Conservation (phyloP, 2,113 vertebrate species). For the Ameiurus melas region DNA sequence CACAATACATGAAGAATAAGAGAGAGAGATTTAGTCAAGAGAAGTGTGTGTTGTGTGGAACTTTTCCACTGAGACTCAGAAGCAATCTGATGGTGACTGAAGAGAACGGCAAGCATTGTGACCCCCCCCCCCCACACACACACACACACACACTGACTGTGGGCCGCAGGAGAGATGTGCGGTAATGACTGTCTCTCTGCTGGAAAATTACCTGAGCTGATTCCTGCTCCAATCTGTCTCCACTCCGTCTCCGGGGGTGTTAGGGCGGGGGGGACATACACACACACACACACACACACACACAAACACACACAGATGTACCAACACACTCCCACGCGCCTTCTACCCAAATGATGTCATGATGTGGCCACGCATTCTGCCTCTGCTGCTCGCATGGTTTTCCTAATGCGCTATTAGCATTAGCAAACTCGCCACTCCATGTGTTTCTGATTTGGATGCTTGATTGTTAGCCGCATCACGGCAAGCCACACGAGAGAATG, state of each 20-base stretch:
- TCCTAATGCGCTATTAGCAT: constrained; percentile 64
- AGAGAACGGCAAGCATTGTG: constrained; percentile 38
- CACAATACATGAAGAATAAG: neutral
- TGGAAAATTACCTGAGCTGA: constrained; percentile 69
- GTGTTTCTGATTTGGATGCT: constrained; percentile 70
- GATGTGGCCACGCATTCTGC: constrained; percentile 49
- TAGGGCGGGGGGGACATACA: constrained; percentile 45
- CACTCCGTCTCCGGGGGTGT: constrained; percentile 56
- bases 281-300: constrained; percentile 32
- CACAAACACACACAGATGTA: constrained; percentile 42
- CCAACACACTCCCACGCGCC: constrained; percentile 16
- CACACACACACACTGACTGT: constrained; percentile 39
- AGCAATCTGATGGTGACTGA: constrained; percentile 57
- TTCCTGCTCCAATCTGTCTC: constrained; percentile 69
- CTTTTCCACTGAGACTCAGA: constrained; percentile 49
- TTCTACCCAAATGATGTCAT: constrained; percentile 55
- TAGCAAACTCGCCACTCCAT: constrained; percentile 57
- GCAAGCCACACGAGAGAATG: constrained; percentile 16
- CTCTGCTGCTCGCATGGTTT: constrained; percentile 51
- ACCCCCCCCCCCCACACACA: constrained; percentile 31
- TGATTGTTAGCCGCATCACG: constrained; percentile 59
- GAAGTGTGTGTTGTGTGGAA: constrained; percentile 39
- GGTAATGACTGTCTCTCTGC: constrained; percentile 65
- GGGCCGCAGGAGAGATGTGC: constrained; percentile 51
- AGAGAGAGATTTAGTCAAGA: neutral